Evolutionary conservation across 1,140 invertebrate species (phyloP).

Genomic region (Coboldia fuscipes): DNA sequence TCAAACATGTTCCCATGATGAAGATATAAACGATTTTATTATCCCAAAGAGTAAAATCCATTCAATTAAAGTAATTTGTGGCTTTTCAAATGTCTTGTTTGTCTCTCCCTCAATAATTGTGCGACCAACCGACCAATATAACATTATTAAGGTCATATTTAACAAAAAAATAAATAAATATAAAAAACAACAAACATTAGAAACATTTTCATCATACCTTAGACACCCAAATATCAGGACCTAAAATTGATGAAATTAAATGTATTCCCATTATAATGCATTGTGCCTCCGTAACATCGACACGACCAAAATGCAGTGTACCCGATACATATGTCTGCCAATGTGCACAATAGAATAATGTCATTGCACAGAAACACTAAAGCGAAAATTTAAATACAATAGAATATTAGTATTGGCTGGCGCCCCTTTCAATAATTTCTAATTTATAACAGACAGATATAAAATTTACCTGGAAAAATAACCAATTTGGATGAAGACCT

Average conservation of each 20-base stretch:
- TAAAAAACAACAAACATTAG: conserved; percentile 8
- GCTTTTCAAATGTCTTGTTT: too few species aligned
- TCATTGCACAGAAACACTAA: conserved; percentile 77
- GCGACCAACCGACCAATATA: too few species aligned
- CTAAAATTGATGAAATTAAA: conserved; percentile 67
- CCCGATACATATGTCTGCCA: conserved; percentile 98
- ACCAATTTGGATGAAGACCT: conserved; percentile 75
- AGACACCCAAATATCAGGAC: conserved; percentile 63
- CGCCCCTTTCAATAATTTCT: too few species aligned
- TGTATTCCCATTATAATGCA: conserved; percentile 81
- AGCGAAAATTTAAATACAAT: conserved; percentile 10
- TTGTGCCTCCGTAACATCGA: conserved; percentile 98
- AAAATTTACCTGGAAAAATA: conserved; percentile 62
- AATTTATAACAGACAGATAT: background rate
- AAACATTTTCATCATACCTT: conserved; percentile 36
- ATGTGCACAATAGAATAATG: conserved; percentile 94
- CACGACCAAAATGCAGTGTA: conserved; percentile 74
- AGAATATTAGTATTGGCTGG: too few species aligned
- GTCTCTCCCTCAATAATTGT: too few species aligned
- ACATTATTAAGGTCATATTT: too few species aligned
- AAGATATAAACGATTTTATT: too few species aligned
- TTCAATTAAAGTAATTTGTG: too few species aligned
- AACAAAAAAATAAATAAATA: conserved; percentile 4
- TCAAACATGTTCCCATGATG: too few species aligned
- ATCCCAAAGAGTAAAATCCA: too few species aligned